A percentile compares a stretch with the other conserved stretches of the same genome.
phyloP scores from a whole-genome alignment of 2,113 vertebrate genomes.

The Ondatra zibethicus region DNA sequence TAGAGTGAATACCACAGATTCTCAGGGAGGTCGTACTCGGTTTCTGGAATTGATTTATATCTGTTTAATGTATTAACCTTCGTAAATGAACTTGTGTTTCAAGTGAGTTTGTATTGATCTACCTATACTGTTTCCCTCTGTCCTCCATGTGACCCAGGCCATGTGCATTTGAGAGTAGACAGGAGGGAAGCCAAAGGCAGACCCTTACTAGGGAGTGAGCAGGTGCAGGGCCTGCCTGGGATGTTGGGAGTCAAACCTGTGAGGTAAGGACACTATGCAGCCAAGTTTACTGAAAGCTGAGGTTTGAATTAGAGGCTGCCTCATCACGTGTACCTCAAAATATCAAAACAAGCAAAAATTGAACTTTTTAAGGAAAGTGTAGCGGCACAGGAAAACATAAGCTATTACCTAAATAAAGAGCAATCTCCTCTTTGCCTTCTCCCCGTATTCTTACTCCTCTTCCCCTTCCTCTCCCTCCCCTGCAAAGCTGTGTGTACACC shows the following conservation, averaged over 20 bases:
- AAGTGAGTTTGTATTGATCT: slow-evolving; percentile 64
- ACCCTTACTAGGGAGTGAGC: background rate
- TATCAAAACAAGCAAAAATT: background rate
- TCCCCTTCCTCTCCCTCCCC: background rate
- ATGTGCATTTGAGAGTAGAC: background rate
- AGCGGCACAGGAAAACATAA: slow-evolving; percentile 18
- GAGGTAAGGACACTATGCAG: background rate
- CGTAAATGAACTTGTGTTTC: slow-evolving; percentile 70
- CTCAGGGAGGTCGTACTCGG: background rate
- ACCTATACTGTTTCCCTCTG: background rate
- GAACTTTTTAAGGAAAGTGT: background rate
- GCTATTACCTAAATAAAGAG: background rate
- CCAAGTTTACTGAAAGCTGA: background rate
- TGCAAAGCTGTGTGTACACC: too few species aligned
- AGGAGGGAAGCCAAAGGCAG: background rate
- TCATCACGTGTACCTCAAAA: background rate
- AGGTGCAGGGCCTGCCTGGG: background rate
- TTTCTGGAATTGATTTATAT: slow-evolving; percentile 52
- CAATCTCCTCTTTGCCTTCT: background rate
- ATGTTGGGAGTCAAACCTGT: background rate
- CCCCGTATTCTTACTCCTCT: too few species aligned
- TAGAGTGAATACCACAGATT: background rate
- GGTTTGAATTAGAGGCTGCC: background rate
- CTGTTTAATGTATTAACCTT: slow-evolving; percentile 52
- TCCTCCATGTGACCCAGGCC: slow-evolving; percentile 46